These are phyloP conservation scores for Congeria kusceri DNA, from an alignment of 2,888 invertebrate species.

Conservation along the genomic window DNA sequence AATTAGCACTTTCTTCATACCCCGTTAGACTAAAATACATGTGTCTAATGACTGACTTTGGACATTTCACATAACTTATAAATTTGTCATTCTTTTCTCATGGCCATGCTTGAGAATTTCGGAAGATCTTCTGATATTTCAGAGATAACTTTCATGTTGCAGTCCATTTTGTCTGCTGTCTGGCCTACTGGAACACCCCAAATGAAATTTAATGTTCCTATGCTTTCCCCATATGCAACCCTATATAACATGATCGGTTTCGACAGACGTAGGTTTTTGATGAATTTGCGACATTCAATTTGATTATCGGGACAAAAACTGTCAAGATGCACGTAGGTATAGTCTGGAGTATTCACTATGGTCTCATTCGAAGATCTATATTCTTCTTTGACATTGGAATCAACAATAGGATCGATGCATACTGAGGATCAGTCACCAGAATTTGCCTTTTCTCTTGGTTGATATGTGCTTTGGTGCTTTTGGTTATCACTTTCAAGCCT, in stretches of 20 bases:
- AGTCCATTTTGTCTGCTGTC: background rate
- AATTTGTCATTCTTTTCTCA: conserved; percentile 42
- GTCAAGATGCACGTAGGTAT: background rate
- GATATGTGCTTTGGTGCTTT: background rate
- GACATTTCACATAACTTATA: conserved; percentile 24
- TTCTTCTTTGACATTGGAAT: background rate
- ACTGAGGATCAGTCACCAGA: background rate
- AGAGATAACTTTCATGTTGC: background rate
- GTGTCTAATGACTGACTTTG: conserved; percentile 22
- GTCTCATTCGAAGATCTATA: background rate
- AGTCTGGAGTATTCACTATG: background rate
- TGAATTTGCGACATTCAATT: background rate
- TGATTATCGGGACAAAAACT: background rate
- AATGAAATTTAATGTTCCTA: conserved; percentile 5
- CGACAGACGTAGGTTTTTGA: background rate
- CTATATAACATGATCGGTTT: conserved; percentile 1
- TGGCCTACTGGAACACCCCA: conserved; percentile 1
- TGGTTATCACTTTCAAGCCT: conserved; percentile 3
- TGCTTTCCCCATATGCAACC: background rate
- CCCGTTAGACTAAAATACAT: conserved; percentile 31
- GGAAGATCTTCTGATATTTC: background rate
- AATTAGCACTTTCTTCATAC: background rate
- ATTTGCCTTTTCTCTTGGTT: background rate
- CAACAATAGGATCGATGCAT: background rate
- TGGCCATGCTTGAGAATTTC: conserved; percentile 24